Conservation (phyloP, 2,113 vertebrate genomes). For the Axis porcinus region DNA sequence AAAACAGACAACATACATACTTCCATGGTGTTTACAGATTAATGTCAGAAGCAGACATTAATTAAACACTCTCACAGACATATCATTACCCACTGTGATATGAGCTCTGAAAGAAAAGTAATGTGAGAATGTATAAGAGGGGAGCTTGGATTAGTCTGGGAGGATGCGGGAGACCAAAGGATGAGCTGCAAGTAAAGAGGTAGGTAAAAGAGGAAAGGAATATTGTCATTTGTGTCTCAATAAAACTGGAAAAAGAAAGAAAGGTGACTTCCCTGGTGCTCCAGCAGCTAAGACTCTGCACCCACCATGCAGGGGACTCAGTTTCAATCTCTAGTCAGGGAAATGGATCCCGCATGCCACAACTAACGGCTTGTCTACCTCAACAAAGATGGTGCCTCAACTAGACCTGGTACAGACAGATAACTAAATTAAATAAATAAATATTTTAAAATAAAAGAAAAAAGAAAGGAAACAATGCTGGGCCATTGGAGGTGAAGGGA, state of each 20-base stretch:
- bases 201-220: background rate
- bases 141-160: background rate
- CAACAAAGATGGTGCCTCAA: background rate
- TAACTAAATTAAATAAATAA: background rate
- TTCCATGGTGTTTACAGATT: background rate
- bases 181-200: background rate
- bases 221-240: background rate
- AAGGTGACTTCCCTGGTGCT: background rate
- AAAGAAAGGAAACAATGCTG: background rate
- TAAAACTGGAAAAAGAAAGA: background rate
- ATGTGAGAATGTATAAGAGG: background rate
- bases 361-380: background rate
- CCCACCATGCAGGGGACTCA: background rate
- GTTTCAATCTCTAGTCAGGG: background rate
- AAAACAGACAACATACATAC: background rate
- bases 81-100: background rate
- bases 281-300: background rate
- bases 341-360: background rate
- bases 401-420: background rate
- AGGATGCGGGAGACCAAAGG: background rate
- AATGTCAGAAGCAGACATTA: background rate
- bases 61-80: background rate
- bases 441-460: background rate
- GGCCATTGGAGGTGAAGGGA: background rate
- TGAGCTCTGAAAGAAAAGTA: slow-evolving; percentile 12